phyloP scores from a whole-genome alignment of 2,113 vertebrate genomes.

The Stigmatopora nigra region DNA sequence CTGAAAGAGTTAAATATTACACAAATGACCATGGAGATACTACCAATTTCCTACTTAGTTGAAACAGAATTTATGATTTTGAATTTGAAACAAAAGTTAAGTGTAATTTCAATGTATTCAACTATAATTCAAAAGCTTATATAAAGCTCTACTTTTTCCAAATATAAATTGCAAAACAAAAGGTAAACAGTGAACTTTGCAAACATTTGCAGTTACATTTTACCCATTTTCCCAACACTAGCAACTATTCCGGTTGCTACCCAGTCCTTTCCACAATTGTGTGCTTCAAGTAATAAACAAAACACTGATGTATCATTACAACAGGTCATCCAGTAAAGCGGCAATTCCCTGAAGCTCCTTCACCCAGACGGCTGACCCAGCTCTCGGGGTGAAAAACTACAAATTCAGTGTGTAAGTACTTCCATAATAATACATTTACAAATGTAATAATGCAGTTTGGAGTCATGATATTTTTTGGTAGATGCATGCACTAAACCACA shows the following conservation, averaged over 20 bases:
- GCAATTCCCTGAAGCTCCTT: constrained; percentile 38
- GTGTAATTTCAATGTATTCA: background rate
- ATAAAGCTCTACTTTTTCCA: background rate
- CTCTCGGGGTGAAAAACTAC: constrained; percentile 68
- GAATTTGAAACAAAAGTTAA: background rate
- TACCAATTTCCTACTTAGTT: too few species aligned
- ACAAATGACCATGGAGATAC: too few species aligned
- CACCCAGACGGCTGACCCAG: constrained; percentile 60
- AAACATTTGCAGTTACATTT: background rate
- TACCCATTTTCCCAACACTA: constrained; percentile 48
- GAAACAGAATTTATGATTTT: too few species aligned
- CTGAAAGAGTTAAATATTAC: too few species aligned
- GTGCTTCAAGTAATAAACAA: constrained; percentile 78
- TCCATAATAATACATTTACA: background rate
- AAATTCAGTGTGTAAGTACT: background rate
- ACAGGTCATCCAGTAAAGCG: constrained; percentile 70
- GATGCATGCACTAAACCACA: background rate
- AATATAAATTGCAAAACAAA: background rate
- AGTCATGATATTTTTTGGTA: background rate
- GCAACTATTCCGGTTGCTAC: constrained; percentile 24
- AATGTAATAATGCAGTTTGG: background rate
- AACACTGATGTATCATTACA: constrained; percentile 69
- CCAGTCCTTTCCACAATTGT: constrained; percentile 38
- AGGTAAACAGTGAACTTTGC: background rate
- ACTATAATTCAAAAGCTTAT: background rate